Conservation (phyloP, 64 coral and sea anemone species). For the Acropora yongei region DNA sequence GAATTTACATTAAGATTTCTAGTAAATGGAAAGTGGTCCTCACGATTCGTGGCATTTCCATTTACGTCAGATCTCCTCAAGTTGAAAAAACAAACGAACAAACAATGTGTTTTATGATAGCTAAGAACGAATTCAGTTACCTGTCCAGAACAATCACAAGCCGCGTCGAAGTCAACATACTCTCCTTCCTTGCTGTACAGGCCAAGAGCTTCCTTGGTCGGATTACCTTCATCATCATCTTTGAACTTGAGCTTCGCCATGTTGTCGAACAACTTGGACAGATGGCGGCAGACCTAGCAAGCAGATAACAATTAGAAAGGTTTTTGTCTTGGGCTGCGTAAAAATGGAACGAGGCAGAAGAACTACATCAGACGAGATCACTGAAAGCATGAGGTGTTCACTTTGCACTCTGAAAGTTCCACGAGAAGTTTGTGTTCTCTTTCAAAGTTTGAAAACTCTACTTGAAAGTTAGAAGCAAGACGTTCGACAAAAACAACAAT, state of each 20-base stretch:
- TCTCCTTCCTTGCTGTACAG: conserved; percentile 98
- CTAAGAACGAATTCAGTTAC: conserved; percentile 13
- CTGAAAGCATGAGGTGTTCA: too few relatives aligned
- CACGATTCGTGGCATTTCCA: neutral
- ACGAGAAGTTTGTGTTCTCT: too few relatives aligned
- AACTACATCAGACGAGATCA: too few relatives aligned
- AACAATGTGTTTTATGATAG: neutral
- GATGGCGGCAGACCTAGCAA: conserved; percentile 80
- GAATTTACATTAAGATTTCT: too few relatives aligned
- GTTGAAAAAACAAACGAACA: too few relatives aligned
- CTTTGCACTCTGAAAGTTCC: too few relatives aligned
- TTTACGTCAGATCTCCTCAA: too few relatives aligned
- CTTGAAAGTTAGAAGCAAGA: too few relatives aligned
- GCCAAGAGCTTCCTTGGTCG: conserved; percentile 81
- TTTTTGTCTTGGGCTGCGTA: too few relatives aligned
- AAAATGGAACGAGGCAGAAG: too few relatives aligned
- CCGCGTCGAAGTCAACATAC: conserved; percentile 88
- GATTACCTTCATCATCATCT: conserved; percentile 87
- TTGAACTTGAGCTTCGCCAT: conserved; percentile 94
- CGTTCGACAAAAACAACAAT: too few relatives aligned
- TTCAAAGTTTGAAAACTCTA: too few relatives aligned
- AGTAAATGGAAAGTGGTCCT: neutral
- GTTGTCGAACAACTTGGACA: conserved; percentile 99
- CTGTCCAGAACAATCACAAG: conserved; percentile 94
- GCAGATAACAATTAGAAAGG: neutral